A percentile compares a stretch with the other conserved stretches of the same genome.
These are phyloP conservation scores for Dolichomitus sp. DNA, from an alignment of 2,888 invertebrate genomes.

Conservation along the genomic window DNA sequence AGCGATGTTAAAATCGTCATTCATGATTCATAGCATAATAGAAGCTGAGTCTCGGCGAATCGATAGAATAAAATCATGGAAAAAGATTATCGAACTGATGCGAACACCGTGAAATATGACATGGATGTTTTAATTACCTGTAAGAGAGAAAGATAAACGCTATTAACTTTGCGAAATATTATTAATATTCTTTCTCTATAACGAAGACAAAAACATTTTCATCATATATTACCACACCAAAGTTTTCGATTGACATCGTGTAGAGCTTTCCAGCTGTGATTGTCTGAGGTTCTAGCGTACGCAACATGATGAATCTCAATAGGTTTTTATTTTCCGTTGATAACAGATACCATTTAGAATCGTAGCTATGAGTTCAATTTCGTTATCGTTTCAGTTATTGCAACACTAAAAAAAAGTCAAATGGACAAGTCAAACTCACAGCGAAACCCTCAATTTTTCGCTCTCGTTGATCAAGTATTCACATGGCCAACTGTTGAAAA, in stretches of 20 bases:
- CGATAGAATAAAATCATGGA: background rate
- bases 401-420: background rate
- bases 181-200: background rate
- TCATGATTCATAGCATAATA: background rate
- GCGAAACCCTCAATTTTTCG: conserved; percentile 35
- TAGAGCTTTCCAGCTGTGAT: conserved; percentile 19
- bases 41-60: background rate
- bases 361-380: background rate
- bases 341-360: background rate
- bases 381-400: background rate
- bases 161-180: background rate
- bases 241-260: too few relatives aligned
- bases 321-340: conserved; percentile 19
- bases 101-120: conserved; percentile 20
- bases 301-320: conserved; percentile 43
- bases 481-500: conserved; percentile 61
- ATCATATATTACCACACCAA: conserved; percentile 10
- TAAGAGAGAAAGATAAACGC: background rate
- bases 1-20: background rate
- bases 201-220: background rate
- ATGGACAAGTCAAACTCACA: conserved; percentile 34
- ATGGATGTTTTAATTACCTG: conserved; percentile 14
- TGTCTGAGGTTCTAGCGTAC: conserved; percentile 35
- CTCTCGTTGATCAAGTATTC: conserved; percentile 52
- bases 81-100: background rate